Base-by-base conservation (phyloP, 2,888 invertebrate species). In the Apodemia hepburni region DNA sequence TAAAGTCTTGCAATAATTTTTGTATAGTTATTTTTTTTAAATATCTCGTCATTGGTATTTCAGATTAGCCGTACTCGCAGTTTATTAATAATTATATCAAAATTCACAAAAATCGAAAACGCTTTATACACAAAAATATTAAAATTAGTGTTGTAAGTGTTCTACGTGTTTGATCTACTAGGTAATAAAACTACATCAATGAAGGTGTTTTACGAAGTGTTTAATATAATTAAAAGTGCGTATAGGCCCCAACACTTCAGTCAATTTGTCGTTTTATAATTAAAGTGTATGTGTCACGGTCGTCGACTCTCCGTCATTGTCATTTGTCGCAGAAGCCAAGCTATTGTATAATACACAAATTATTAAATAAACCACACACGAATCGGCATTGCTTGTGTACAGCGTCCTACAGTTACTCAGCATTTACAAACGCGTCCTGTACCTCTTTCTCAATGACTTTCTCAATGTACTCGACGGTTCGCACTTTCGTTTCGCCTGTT, bases 381-480 rank as follows among this genome's bases (percentile, higher is more conserved):
- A 47, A 47, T 84, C 80, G 79, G 84, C 82, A 81, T 84, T 85
- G 84, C 81, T 78, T 84, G 87, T 87, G 84, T 88, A 87, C 88
- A 88, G 90, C 90, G 81, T 78, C 75, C 76, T 75, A 73, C 66
- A 29, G 12, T 57, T 73, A 73, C 70, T 72, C 79, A 81, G 85
- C 85, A 85, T 86, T 75, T 85, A 87, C 87, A 88, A 74, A 75
- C 82, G 80, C 75, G 75, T 77, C 82, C 78, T 80, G 85, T 97
- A 97, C 97, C 97, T 97, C 97, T 94, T 96, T 97, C 93, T 97
- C 97, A 93, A 97, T 97, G 92, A 97, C 95, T 94, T 97, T 97
- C 94, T 97, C 97, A 92, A 97, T 96, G 93, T 97, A 97, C 93
- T 97, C 97, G 91, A 97, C 95, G 77, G 97, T 97, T 92, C 97